phyloP scores from a whole-genome alignment of 2,113 vertebrate species.

The Daubentonia madagascariensis region DNA sequence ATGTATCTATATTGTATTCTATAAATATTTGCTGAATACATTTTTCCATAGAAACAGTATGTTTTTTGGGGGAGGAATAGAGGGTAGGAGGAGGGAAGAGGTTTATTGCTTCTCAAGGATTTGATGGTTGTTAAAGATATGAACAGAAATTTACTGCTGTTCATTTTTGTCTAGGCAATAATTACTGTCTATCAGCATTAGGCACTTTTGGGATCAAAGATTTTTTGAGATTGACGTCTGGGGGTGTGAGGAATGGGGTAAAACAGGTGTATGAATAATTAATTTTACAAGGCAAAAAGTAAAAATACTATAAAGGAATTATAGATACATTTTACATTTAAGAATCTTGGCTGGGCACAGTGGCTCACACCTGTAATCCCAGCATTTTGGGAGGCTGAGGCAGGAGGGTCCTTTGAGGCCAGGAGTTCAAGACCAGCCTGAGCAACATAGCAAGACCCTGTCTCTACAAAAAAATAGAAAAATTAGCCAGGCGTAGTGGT shows the following conservation, averaged over 20 bases:
- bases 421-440: no score
- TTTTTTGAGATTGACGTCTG: background rate
- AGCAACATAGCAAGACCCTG: no score
- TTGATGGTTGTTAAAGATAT: background rate
- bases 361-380: no score
- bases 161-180: conserved; percentile 7
- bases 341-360: no score
- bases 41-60: background rate
- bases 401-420: no score
- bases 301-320: background rate
- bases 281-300: background rate
- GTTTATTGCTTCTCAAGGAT: background rate
- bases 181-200: background rate
- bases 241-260: background rate
- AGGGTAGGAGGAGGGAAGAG: background rate
- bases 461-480: no score
- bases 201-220: background rate
- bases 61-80: background rate
- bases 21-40: background rate
- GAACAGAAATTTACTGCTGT: background rate
- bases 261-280: background rate
- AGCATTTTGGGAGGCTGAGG: no score
- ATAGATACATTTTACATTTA: background rate
- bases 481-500: no score
- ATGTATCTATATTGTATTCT: background rate